These are phyloP conservation scores for Siderastrea radians DNA, from an alignment of 92 coral and sea anemone species.

Conservation along the genomic window DNA sequence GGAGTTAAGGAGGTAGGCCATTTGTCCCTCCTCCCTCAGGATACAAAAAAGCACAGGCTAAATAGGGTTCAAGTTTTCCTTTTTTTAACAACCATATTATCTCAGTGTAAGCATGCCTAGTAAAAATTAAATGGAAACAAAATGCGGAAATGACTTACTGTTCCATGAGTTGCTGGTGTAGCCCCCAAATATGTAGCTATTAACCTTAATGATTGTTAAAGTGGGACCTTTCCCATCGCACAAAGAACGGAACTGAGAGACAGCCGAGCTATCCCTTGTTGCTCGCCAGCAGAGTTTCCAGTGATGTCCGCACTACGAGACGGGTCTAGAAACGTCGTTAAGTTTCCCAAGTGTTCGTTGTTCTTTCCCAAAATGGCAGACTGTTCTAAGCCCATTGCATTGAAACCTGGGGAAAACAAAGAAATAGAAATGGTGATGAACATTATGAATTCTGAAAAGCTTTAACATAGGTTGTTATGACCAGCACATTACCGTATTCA, in stretches of 20 bases:
- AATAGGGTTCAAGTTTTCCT: too few relatives aligned
- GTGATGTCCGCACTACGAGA: background rate
- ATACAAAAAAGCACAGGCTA: too few relatives aligned
- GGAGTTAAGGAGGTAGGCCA: too few relatives aligned
- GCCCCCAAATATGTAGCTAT: background rate
- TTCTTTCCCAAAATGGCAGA: background rate
- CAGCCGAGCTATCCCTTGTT: background rate
- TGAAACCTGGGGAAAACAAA: too few relatives aligned
- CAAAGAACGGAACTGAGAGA: background rate
- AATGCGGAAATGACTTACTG: background rate
- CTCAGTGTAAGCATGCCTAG: too few relatives aligned
- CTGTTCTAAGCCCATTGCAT: background rate
- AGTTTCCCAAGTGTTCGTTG: background rate
- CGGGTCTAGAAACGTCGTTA: background rate
- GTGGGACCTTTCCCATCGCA: constrained; percentile 2
- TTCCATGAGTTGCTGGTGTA: constrained; percentile 1
- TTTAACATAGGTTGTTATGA: too few relatives aligned
- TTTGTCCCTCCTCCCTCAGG: too few relatives aligned
- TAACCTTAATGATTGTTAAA: background rate
- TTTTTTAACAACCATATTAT: too few relatives aligned
- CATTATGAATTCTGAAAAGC: too few relatives aligned
- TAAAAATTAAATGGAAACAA: too few relatives aligned
- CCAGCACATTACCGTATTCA: too few relatives aligned
- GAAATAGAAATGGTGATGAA: too few relatives aligned
- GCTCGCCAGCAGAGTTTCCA: constrained; percentile 4